These are phyloP conservation scores for Diabrotica virgifera DNA, from an alignment of 1,140 invertebrate genomes.

Conservation along the genomic window DNA sequence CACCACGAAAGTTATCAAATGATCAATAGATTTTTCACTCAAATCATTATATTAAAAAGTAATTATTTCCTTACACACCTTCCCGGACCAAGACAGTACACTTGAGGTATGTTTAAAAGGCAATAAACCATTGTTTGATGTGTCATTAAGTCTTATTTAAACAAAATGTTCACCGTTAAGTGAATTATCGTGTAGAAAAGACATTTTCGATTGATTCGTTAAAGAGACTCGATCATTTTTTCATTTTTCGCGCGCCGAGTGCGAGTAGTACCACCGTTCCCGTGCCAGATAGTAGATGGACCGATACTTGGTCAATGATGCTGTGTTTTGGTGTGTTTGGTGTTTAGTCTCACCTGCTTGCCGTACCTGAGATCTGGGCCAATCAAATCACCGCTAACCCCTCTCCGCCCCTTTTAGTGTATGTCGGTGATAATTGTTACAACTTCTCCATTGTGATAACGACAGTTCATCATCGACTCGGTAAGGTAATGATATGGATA, in stretches of 20 bases:
- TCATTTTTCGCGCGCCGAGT: not conserved
- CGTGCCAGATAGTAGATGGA: conserved; percentile 6
- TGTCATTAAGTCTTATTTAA: conserved; percentile 9
- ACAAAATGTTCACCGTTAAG: no score
- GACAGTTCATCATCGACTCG: conserved; percentile 13
- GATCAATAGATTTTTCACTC: not conserved
- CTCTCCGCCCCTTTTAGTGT: conserved; percentile 9
- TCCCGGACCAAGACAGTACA: conserved; percentile 4
- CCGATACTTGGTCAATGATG: conserved; percentile 21
- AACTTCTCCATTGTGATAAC: conserved; percentile 16
- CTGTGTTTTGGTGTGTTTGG: conserved; percentile 8
- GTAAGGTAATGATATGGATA: conserved; percentile 1
- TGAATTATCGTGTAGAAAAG: conserved; percentile 2
- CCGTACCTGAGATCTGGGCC: conserved; percentile 21
- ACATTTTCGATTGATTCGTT: not conserved
- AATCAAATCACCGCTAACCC: conserved; percentile 17
- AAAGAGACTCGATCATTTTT: conserved; percentile 4
- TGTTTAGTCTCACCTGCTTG: conserved; percentile 22
- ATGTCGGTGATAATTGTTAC: conserved; percentile 20
- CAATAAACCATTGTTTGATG: conserved; percentile 18
- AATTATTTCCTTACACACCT: not conserved
- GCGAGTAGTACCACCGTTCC: not conserved
- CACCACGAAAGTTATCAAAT: conserved; percentile 1
- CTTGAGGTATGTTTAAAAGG: conserved; percentile 7
- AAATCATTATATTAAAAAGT: not conserved